Percentiles rank a stretch among this genome's conserved stretches.
Conservation (phyloP, 2,113 vertebrate genomes). For the Dipodomys stephensi region DNA sequence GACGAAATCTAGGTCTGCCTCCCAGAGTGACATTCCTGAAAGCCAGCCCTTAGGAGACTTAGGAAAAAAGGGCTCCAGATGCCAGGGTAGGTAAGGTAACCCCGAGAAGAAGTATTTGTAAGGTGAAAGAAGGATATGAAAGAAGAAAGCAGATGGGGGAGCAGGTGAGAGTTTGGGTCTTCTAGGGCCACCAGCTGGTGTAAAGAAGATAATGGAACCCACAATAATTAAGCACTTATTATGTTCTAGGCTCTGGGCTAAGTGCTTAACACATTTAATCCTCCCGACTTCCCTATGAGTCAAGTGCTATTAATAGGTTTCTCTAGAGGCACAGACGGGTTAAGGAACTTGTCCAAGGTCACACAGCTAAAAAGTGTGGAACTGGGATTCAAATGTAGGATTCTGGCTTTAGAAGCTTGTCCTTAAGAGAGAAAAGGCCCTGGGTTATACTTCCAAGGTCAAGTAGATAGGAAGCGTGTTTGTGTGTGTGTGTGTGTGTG, state of each 20-base stretch:
- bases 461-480: not conserved
- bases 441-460: not conserved
- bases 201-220: conserved; percentile 62
- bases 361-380: conserved; percentile 58
- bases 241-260: conserved; percentile 63
- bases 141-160: not conserved
- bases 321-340: conserved; percentile 67
- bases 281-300: conserved; percentile 67
- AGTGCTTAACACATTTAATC: conserved; percentile 73
- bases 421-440: not conserved
- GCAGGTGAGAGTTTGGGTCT: not conserved
- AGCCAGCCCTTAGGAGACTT: not conserved
- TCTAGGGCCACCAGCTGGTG: not conserved
- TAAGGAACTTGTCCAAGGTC: conserved; percentile 76
- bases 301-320: conserved; percentile 74
- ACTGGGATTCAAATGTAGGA: not conserved
- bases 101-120: not conserved
- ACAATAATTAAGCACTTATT: conserved; percentile 71
- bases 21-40: not conserved
- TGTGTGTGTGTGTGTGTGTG: too few relatives aligned
- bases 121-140: not conserved
- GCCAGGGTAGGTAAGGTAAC: not conserved
- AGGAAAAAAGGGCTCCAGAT: not conserved
- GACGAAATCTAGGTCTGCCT: not conserved
- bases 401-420: not conserved